A percentile compares a stretch with the other conserved stretches of the same genome.
Evolutionary conservation across 2,888 invertebrate species (phyloP).

Genomic region (Drosophila paranaensis): DNA sequence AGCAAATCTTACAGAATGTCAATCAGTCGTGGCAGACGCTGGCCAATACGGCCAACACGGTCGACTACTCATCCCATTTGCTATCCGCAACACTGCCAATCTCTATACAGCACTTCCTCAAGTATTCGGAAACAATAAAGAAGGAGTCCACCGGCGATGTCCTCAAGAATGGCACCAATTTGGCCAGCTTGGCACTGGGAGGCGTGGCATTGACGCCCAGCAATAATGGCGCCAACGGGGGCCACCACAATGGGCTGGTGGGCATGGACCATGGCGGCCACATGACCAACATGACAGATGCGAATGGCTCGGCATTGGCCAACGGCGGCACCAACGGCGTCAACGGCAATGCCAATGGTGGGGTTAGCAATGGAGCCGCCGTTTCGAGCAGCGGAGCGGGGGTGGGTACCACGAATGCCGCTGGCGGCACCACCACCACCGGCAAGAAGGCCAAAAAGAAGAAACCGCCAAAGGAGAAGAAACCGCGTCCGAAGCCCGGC

Average conservation of each 20-base stretch:
- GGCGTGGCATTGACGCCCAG: slow-evolving; percentile 81
- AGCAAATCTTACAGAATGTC: slow-evolving; percentile 85
- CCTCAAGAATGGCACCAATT: slow-evolving; percentile 84
- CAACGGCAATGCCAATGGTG: slow-evolving; percentile 67
- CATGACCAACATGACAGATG: slow-evolving; percentile 81
- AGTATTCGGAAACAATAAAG: slow-evolving; percentile 85
- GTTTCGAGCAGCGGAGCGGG: slow-evolving; percentile 84
- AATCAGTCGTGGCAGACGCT: slow-evolving; percentile 85
- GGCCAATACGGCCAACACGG: slow-evolving; percentile 85
- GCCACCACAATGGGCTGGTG: slow-evolving; percentile 81
- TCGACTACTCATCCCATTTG: slow-evolving; percentile 85
- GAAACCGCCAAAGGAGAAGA: slow-evolving; percentile 89
- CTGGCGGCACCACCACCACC: slow-evolving; percentile 83
- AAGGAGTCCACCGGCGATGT: slow-evolving; percentile 85
- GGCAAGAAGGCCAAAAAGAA: slow-evolving; percentile 85
- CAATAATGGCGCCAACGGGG: slow-evolving; percentile 71
- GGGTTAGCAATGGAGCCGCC: slow-evolving; percentile 71
- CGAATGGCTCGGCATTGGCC: slow-evolving; percentile 63
- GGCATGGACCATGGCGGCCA: slow-evolving; percentile 82
- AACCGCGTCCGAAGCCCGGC: slow-evolving; percentile 90
- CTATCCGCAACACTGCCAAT: slow-evolving; percentile 85
- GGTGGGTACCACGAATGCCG: slow-evolving; percentile 83
- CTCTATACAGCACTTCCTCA: slow-evolving; percentile 85
- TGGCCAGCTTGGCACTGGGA: slow-evolving; percentile 84
- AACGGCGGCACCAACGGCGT: slow-evolving; percentile 67